Evolutionary conservation across 2,888 invertebrate species (phyloP), one percentile per base, ranked within the genome.

Genomic region (Acleris cristana): DNA sequence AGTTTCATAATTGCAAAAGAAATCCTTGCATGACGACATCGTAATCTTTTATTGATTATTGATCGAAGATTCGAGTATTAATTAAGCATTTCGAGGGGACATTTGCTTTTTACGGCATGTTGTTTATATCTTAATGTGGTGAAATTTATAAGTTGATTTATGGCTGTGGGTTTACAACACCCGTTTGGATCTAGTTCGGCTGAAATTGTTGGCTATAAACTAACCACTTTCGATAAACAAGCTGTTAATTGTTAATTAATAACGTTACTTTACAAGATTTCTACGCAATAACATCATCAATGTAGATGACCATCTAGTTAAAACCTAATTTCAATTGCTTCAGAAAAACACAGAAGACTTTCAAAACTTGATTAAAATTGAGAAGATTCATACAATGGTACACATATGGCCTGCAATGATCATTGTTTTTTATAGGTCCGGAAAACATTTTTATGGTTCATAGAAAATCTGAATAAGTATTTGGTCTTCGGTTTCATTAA

Each of bases 81-180:
- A 66, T 62, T 61, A 52, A 61, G 56, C 52, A 53, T 66, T 61
- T 52, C 30, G 56, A 21, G 52, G 34, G n/a, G 7, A 56, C 61
- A 56, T 66, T 18, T 19, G 40, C 16, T 48, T 62, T 53, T 52
- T 48, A 66, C 56, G 44, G 44, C 21, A 21, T 56, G 44, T 45
- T 48, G 61, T 61, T 65, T 56, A 66, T 62, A 66, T 62, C 52
- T 62, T 53, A 57, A 66, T 48, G 61, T 62, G 66, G 61, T 66
- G 66, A 66, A 62, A 66, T 65, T 49, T 65, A 66, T 53, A 34
- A 57, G 66, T 45, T 66, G 61, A 62, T 66, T 57, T 66, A 62
- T 18, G 23, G 16, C 23, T 45, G 34, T 18, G 21, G 59, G 18
- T 30, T 55, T 58, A 57, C 44, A 23, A 53, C 61, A 56, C 56